Evolutionary conservation across 2,113 vertebrate genomes (phyloP), one percentile per base, ranked within the genome.

Genomic region (Gobius niger): DNA sequence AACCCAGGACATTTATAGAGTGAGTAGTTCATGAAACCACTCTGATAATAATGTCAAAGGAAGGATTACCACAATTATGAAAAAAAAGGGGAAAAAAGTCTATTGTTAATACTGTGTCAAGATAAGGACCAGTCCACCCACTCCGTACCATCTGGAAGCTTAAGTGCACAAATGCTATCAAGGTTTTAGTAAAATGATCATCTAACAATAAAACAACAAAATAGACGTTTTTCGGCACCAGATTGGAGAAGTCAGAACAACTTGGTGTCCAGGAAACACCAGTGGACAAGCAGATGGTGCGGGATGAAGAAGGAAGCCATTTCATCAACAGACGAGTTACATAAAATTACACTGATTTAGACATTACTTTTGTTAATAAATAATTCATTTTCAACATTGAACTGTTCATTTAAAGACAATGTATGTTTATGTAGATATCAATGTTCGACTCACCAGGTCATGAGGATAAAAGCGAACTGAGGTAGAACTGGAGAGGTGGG

Each of bases 401-500:
- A 34, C 24, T 34, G 24, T 34, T 34, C 24, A 34, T 34, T 1
- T 34, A 34, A 34, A 34, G 1, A 34, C 24, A 34, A 34, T 34
- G 24, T 34, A 34, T 34, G 24, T 34, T 34, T 34, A 34, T 34
- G 24, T 34, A 34, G 24, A 34, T 24, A 24, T 24, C 24, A 24
- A 24, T 19, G 54, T n/a, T 50, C 2, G 15, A 85, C 96, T 96
- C 95, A 99, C 98, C 94, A 99, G 94, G 93, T 99, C 97, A 87
- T 99, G 96, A 92, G 96, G 97, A 91, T 96, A 98, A 93, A 98
- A 99, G 89, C 96, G 96, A 93, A 99, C 98, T 96, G 98, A 98
- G 97, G 97, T 99, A 98, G 98, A 98, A 94, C 97, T 98, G 93
- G 98, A 99, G 91, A 98, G 94, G 82, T 99, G 98, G 91, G 97